A percentile compares a stretch with the other conserved stretches of the same genome.
These are phyloP conservation scores for Megamerina dolium DNA, from an alignment of 2,888 invertebrate genomes.

Conservation along the genomic window DNA sequence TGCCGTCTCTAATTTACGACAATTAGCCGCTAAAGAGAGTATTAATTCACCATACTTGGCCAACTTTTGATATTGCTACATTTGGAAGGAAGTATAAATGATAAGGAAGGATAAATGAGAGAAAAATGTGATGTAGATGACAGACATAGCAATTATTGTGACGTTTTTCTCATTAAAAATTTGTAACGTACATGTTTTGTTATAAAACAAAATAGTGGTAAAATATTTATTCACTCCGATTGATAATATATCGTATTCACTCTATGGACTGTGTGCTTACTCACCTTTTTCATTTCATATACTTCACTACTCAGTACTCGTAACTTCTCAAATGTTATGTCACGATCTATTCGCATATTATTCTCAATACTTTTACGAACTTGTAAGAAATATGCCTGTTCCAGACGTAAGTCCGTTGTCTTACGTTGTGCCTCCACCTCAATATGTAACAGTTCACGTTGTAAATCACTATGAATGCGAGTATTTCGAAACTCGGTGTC, in stretches of 20 bases:
- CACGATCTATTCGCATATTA: conserved; percentile 26
- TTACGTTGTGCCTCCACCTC: conserved; percentile 31
- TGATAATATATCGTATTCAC: too few relatives aligned
- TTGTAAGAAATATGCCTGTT: conserved; percentile 36
- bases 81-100: background rate
- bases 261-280: background rate
- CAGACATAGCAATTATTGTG: too few relatives aligned
- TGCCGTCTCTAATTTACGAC: conserved; percentile 42
- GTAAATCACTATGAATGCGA: conserved; percentile 21
- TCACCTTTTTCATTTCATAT: conserved; percentile 33
- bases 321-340: conserved; percentile 33
- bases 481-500: conserved; percentile 23
- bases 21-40: conserved; percentile 34
- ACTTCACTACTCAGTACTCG: conserved; percentile 34
- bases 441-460: conserved; percentile 24
- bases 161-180: too few relatives aligned
- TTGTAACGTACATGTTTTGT: background rate
- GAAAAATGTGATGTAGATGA: too few relatives aligned
- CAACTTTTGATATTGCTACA: conserved; percentile 16
- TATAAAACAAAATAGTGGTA: background rate
- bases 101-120: too few relatives aligned
- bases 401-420: conserved; percentile 33
- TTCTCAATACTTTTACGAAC: conserved; percentile 34
- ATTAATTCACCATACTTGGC: conserved; percentile 39
- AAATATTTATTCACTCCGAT: too few relatives aligned